phyloP scores from a whole-genome alignment of 2,888 invertebrate species.

The Aphodius granarius region DNA sequence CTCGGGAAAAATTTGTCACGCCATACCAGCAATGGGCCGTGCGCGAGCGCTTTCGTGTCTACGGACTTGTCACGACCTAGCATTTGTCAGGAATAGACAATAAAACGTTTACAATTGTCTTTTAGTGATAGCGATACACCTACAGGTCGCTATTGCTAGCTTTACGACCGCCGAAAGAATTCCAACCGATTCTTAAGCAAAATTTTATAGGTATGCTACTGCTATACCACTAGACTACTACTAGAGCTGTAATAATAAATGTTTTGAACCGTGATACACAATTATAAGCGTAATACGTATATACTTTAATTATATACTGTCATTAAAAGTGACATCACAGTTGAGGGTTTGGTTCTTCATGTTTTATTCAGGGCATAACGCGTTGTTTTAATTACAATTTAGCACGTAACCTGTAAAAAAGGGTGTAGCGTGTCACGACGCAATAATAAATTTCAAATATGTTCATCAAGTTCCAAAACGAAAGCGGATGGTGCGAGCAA shows the following conservation, averaged over 20 bases:
- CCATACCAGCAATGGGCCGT: neutral
- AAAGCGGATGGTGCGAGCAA: neutral
- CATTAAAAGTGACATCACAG: neutral
- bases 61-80: neutral
- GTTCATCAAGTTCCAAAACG: constrained; percentile 7
- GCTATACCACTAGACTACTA: no score
- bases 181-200: no score
- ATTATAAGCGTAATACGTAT: no score
- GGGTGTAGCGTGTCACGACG: constrained; percentile 1
- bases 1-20: neutral
- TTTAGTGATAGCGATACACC: neutral
- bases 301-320: no score
- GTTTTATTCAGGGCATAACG: neutral
- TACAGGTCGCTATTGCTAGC: neutral
- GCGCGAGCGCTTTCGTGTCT: neutral
- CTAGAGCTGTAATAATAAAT: no score
- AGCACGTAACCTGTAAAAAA: constrained; percentile 4
- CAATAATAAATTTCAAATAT: constrained; percentile 7
- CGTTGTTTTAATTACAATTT: neutral
- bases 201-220: no score
- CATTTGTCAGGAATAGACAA: neutral
- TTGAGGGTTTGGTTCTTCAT: neutral
- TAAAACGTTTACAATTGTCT: neutral
- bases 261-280: no score
- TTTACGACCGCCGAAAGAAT: neutral